Base-by-base conservation (phyloP, 1,140 invertebrate genomes). In the Ceratina australensis region DNA sequence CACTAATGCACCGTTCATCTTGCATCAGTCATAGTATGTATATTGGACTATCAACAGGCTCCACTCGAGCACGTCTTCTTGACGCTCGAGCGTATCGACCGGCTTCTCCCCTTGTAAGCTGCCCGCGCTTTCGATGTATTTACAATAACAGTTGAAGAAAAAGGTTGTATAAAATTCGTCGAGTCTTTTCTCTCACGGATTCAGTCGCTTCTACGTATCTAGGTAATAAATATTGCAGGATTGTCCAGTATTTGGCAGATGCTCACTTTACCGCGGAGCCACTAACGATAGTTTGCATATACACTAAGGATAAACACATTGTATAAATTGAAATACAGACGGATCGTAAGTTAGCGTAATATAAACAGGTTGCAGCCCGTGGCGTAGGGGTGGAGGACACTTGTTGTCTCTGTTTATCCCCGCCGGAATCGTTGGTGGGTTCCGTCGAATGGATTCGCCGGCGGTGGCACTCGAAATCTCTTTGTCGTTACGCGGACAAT, bases 11-110 rank as follows among this genome's bases (percentile, higher is more conserved):
- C 0, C 15, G 28, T 75, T 68, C 64, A 50, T 68, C 22, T 68
- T 8, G 33, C n/a, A 1, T 42, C 33, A 12, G 15, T 15, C 13
- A 59, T 60, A 59, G 49, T 20, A 22, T 59, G 49, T 20, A 22
- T 59, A 8, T 0, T 1, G 0, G 18, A 26, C 13, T 72, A 78
- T 78, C 76, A 78, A 78, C 76, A 78, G 76, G 76, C 76, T 78
- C 60, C 18, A 20, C 8, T 18, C n/a, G 22, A 22, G 8, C 65
- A 33, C 54, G 42, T 60, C 33, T 56, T 28, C 42, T 18, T 3
- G 33, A 8, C 16, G 13, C 7, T 56, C 26, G 59, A 26, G 18
- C 57, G 49, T 78, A 78, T 78, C 68, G 75, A 78, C 8, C 75
- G 75, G 57, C 49, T 49, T 69, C 59, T 61, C 66, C 75, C 47